Percentiles rank a stretch among this genome's conserved stretches.
phyloP scores from a whole-genome alignment of 2,797 vertebrate species.

The Phoebastria nigripes region DNA sequence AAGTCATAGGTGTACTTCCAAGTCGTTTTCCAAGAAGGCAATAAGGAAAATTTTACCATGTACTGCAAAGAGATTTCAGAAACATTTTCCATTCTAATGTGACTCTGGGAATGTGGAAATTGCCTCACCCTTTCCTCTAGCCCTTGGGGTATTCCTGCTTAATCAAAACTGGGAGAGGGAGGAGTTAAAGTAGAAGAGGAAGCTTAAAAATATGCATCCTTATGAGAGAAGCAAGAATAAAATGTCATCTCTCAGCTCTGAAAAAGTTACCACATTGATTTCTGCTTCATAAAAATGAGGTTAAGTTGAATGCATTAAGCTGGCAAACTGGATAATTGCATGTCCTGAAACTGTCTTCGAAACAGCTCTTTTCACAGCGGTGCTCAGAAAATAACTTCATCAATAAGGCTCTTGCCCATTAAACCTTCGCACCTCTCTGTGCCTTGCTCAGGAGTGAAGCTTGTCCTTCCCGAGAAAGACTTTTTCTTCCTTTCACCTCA shows the following conservation, averaged over 20 bases:
- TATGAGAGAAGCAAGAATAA: constrained; percentile 19
- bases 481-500: neutral
- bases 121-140: neutral
- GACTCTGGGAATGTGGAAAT: neutral
- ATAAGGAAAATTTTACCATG: neutral
- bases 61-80: neutral
- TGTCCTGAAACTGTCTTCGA: constrained; percentile 59
- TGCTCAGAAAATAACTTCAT: constrained; percentile 61
- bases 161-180: neutral
- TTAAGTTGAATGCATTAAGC: constrained; percentile 68
- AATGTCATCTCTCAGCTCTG: constrained; percentile 2
- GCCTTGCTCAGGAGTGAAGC: neutral
- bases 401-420: constrained; percentile 33
- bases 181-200: neutral
- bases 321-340: constrained; percentile 62
- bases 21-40: neutral
- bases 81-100: neutral
- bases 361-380: constrained; percentile 55
- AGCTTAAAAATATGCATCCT: constrained; percentile 17
- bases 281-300: constrained; percentile 48
- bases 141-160: neutral
- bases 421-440: neutral
- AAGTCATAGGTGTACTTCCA: neutral
- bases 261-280: constrained; percentile 51
- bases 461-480: neutral